Base-by-base conservation (phyloP, 92 coral and sea anemone species). In the Umimayanthus chanpuru region DNA sequence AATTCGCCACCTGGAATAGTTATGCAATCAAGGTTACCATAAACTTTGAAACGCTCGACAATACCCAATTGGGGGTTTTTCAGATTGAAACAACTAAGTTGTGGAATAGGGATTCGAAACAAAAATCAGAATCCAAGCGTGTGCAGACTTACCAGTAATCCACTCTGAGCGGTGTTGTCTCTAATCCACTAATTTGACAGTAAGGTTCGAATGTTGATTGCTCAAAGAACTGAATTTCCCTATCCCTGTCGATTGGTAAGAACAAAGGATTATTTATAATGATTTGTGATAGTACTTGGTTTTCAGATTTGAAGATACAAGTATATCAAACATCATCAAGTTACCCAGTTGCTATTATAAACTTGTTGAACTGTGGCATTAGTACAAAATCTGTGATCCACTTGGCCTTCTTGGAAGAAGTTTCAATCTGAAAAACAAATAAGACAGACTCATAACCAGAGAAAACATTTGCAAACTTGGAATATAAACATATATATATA, bases 121-220 rank as follows among this genome's bases (percentile, higher is more conserved):
- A 11, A 2, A 53, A 53, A 0, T 53, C 58, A 53, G 58, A 53
- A 53, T 14, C 23, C 4, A 29, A 73, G n/a, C 36, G 41, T 25
- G 30, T 21, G 44, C 43, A 61, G 26, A 49, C 97, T 88, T 38
- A 97, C 99, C 99, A 97, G 89, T 97, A 97, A 75, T 95, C 99
- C 12, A 97, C 85, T 82, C 96, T 90, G 82, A 97, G 88, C 6
- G 99, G 99, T 15, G 98, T 97, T 43, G 99, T 97, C 91, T 97
- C 99, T n/a, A 97, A 90, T 10, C 99, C 99, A 90, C 98, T 97
- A 55, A 97, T 95, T 91, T 97, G 99, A 90, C 99, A 97, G 76
- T 97, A 97, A 1, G 99, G 99, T 73, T 97, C 99, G 89, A 97
- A 97, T 39, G 99, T 95, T 25, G 99, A 97, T 72, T 94, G 91